Conservation (phyloP, 2,888 invertebrate species). For the Melanchra persicariae region DNA sequence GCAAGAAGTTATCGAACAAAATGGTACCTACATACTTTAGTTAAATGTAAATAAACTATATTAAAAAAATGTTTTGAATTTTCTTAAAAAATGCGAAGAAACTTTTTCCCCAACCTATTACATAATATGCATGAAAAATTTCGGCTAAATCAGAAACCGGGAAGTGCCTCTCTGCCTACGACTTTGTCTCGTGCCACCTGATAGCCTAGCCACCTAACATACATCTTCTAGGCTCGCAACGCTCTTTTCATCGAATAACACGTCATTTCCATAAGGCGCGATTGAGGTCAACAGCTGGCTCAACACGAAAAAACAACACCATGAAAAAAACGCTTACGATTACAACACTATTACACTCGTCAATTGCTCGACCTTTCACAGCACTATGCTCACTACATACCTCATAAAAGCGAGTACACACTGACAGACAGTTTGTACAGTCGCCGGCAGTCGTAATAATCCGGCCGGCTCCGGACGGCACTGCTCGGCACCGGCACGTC, state of each 20-base stretch:
- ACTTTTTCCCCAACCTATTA: too few species aligned
- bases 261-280: not conserved
- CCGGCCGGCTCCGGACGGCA: slow-evolving; percentile 21
- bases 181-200: too few species aligned
- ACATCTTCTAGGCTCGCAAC: not conserved
- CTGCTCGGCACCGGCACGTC: slow-evolving; percentile 54
- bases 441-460: slow-evolving; percentile 52
- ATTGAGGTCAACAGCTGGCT: not conserved
- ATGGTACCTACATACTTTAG: too few species aligned
- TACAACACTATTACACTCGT: slow-evolving; percentile 5
- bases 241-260: not conserved
- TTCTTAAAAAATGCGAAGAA: too few species aligned
- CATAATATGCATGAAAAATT: too few species aligned
- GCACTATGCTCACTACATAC: slow-evolving; percentile 16
- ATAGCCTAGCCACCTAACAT: too few species aligned
- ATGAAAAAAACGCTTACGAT: not conserved
- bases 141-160: too few species aligned
- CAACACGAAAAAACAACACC: not conserved
- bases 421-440: slow-evolving; percentile 43
- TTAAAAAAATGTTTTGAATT: too few species aligned
- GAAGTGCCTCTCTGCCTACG: too few species aligned
- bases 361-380: not conserved
- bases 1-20: too few species aligned
- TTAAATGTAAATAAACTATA: too few species aligned
- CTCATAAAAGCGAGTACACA: slow-evolving; percentile 29